These are phyloP conservation scores for Holothuria scabra DNA, from an alignment of 53 echinoderm and acorn worm species.

Conservation along the genomic window DNA sequence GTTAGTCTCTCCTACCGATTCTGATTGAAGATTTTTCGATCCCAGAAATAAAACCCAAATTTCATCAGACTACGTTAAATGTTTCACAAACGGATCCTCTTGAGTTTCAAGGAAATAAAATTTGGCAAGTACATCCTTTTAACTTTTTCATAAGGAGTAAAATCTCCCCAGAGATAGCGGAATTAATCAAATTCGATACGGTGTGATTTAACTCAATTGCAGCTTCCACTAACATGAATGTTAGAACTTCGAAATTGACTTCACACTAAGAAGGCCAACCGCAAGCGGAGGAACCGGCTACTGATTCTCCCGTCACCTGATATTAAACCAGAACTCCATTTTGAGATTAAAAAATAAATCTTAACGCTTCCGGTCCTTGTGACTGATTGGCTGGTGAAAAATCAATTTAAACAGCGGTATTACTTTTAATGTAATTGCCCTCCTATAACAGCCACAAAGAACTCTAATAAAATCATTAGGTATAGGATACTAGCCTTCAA, in stretches of 20 bases:
- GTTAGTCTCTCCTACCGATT: slow-evolving; percentile 12
- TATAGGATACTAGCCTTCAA: too few relatives aligned
- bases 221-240: slow-evolving; percentile 49
- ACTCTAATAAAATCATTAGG: too few relatives aligned
- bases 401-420: too few relatives aligned
- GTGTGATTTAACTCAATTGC: slow-evolving; percentile 49
- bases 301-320: too few relatives aligned
- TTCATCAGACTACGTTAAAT: slow-evolving; percentile 33
- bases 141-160: slow-evolving; percentile 38
- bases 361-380: too few relatives aligned
- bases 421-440: too few relatives aligned
- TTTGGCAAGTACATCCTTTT: slow-evolving; percentile 44
- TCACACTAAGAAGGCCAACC: too few relatives aligned
- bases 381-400: too few relatives aligned
- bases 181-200: slow-evolving; percentile 54
- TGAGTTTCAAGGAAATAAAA: slow-evolving; percentile 45
- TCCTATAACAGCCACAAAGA: too few relatives aligned
- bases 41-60: slow-evolving; percentile 38
- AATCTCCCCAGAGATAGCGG: slow-evolving; percentile 50
- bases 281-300: too few relatives aligned
- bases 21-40: slow-evolving; percentile 39
- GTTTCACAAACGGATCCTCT: slow-evolving; percentile 49
- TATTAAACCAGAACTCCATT: too few relatives aligned
- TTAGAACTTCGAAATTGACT: neutral
- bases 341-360: too few relatives aligned